Conservation (phyloP, 2,888 invertebrate genomes). For the Pyrgus malvae region DNA sequence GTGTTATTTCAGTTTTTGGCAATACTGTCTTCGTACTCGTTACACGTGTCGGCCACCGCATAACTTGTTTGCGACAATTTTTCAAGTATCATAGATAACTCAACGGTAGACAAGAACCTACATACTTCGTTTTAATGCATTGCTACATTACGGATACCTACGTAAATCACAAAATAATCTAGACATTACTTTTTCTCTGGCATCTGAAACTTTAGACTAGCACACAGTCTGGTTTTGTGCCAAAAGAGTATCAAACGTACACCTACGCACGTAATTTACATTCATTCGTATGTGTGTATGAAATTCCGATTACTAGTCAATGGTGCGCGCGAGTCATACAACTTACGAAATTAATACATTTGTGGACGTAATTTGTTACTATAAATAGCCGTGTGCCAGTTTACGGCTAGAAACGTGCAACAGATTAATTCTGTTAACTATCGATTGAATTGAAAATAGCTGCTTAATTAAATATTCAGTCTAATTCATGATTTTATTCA, state of each 20-base stretch:
- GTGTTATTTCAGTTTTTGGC: constrained; percentile 18
- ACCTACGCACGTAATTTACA: not conserved
- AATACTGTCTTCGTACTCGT: not conserved
- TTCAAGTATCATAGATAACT: no score
- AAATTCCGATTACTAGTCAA: constrained; percentile 11
- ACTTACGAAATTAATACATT: constrained; percentile 15
- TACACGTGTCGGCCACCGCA: not conserved
- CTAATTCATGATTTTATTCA: constrained; percentile 15
- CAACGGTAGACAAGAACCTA: no score
- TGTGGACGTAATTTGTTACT: constrained; percentile 15
- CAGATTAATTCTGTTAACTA: constrained; percentile 14
- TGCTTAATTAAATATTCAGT: constrained; percentile 6
- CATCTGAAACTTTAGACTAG: no score
- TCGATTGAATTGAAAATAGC: constrained; percentile 14
- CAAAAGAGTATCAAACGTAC: not conserved
- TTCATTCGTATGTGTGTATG: not conserved
- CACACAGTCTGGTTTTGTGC: not conserved
- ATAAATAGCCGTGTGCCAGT: constrained; percentile 12
- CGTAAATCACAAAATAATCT: no score
- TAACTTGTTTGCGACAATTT: not conserved
- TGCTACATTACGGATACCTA: no score
- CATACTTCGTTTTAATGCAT: no score
- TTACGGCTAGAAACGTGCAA: constrained; percentile 8
- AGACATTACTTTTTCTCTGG: no score
- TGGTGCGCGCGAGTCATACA: constrained; percentile 11